Percentiles rank a stretch among this genome's conserved stretches.
Conservation (phyloP, 2,888 invertebrate species). For the Heteromyza rotundicornis region DNA sequence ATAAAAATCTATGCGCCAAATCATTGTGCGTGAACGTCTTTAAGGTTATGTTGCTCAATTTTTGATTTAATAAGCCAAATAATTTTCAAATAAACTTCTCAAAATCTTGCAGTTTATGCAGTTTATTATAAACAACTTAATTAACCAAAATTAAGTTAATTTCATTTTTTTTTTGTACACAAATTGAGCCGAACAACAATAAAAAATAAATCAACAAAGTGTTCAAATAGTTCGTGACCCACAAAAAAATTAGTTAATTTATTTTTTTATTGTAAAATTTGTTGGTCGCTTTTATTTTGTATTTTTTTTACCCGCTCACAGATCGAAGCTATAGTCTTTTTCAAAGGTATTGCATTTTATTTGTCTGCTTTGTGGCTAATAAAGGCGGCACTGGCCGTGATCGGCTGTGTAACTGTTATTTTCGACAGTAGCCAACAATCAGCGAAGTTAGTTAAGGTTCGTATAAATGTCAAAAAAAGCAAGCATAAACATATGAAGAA, state of each 20-base stretch:
- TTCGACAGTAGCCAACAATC: too few species aligned
- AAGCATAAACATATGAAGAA: too few species aligned
- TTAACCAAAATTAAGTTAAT: neutral
- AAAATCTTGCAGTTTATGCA: slow-evolving; percentile 1
- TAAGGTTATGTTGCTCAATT: slow-evolving; percentile 4
- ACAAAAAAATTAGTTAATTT: neutral
- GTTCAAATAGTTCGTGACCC: slow-evolving; percentile 12
- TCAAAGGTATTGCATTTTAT: too few species aligned
- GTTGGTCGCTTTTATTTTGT: neutral
- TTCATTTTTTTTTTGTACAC: too few species aligned
- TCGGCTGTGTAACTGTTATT: too few species aligned
- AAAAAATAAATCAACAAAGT: slow-evolving; percentile 8
- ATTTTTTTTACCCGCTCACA: too few species aligned
- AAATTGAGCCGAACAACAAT: neutral
- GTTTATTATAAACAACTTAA: slow-evolving; percentile 1
- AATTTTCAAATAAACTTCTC: too few species aligned
- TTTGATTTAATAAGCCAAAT: neutral
- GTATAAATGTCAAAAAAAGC: too few species aligned
- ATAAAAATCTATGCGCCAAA: neutral
- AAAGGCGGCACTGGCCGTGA: too few species aligned
- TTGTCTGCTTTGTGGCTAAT: too few species aligned
- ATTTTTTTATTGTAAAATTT: neutral
- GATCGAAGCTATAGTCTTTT: too few species aligned
- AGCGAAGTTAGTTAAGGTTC: too few species aligned
- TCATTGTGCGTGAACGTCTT: neutral